Conservation (phyloP, 2,888 invertebrate genomes). For the Stenodema calcarata region DNA sequence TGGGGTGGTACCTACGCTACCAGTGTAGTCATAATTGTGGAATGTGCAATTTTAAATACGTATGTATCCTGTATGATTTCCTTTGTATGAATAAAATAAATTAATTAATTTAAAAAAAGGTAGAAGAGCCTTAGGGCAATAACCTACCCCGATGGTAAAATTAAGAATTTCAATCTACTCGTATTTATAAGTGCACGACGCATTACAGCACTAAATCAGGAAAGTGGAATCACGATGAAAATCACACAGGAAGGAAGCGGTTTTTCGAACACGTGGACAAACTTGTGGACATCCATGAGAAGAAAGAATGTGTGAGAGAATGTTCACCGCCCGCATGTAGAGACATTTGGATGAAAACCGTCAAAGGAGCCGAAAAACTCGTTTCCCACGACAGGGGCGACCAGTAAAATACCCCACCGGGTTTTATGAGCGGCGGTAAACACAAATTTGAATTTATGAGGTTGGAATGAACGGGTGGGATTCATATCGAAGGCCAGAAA, state of each 20-base stretch:
- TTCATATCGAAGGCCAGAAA: background rate
- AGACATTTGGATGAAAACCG: background rate
- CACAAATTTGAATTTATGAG: constrained; percentile 37
- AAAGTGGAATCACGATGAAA: background rate
- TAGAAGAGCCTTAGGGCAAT: no score
- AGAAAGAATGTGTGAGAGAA: no score
- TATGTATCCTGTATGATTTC: no score
- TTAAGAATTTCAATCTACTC: no score
- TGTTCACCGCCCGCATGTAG: background rate
- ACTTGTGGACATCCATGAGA: background rate
- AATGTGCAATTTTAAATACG: no score
- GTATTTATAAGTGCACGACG: no score
- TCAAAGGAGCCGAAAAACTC: background rate
- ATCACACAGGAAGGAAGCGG: background rate
- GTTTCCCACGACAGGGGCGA: constrained; percentile 10
- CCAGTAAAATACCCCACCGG: background rate
- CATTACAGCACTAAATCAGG: no score
- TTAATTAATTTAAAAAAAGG: no score
- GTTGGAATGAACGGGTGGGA: background rate
- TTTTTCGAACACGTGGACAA: background rate
- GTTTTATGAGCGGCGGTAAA: background rate
- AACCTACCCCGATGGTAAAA: no score
- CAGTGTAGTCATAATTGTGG: no score
- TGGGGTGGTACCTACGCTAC: no score
- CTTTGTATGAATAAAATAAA: no score